phyloP scores from a whole-genome alignment of 1,140 invertebrate species.

The Drosophila novamexicana region DNA sequence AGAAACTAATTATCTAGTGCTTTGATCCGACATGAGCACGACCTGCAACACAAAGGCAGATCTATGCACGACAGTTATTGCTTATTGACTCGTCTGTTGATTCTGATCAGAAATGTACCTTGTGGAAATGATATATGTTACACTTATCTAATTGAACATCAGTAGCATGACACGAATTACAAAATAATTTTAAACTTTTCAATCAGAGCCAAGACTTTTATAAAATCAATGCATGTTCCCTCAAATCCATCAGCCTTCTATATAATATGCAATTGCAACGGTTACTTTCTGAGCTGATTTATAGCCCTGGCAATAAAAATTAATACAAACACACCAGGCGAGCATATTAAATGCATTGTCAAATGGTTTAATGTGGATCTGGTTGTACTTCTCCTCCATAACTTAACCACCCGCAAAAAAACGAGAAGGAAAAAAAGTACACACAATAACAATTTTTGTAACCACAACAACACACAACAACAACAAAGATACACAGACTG shows the following conservation, averaged over 20 bases:
- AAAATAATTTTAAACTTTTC: background rate
- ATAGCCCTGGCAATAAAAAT: conserved; percentile 69
- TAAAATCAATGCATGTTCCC: background rate
- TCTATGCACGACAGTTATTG: too few relatives aligned
- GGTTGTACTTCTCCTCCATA: conserved; percentile 5
- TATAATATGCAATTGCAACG: background rate
- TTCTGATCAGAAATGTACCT: too few relatives aligned
- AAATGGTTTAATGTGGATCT: conserved; percentile 74
- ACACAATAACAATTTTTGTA: conserved; percentile 72
- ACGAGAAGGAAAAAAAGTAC: conserved; percentile 24
- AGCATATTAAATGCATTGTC: conserved; percentile 79
- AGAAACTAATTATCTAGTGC: too few relatives aligned
- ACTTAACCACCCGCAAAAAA: conserved; percentile 53
- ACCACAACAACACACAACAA: conserved; percentile 61
- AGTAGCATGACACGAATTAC: too few relatives aligned
- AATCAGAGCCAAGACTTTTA: background rate
- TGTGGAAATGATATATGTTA: too few relatives aligned
- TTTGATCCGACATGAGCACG: too few relatives aligned
- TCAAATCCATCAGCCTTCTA: background rate
- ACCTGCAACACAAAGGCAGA: too few relatives aligned
- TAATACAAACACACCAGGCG: conserved; percentile 71
- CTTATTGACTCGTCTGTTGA: too few relatives aligned
- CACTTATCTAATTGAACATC: too few relatives aligned
- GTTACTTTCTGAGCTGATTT: conserved; percentile 37
- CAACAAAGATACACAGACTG: conserved; percentile 66